These are phyloP conservation scores for Pomatostomus ruficeps DNA, from an alignment of 2,113 vertebrate species.

Conservation along the genomic window DNA sequence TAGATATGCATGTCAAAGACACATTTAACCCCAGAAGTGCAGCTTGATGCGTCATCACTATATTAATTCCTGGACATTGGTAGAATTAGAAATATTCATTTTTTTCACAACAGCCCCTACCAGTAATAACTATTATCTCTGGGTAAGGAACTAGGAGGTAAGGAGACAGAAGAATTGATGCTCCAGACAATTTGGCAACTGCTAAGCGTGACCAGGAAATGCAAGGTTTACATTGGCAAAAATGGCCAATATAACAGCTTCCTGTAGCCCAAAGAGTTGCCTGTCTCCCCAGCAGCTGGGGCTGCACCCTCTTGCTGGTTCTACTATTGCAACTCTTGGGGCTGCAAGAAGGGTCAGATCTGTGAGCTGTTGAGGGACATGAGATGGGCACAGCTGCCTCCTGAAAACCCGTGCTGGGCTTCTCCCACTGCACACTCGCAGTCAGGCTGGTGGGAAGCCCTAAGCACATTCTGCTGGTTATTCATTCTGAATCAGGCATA, in stretches of 20 bases:
- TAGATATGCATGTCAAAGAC: background rate
- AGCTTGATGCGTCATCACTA: background rate
- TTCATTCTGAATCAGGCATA: background rate
- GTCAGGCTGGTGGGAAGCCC: background rate
- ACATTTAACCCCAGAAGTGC: background rate
- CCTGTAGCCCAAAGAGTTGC: background rate
- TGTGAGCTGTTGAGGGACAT: background rate
- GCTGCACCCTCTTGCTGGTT: background rate
- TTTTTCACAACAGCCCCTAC: background rate
- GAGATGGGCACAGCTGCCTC: background rate
- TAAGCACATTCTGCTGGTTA: background rate
- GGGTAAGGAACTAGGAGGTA: background rate
- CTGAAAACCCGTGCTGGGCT: background rate
- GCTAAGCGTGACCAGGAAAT: background rate
- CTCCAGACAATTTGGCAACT: background rate
- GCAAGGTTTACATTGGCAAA: background rate
- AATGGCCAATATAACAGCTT: background rate
- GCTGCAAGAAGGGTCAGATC: background rate
- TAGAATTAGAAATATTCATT: background rate
- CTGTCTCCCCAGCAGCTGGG: background rate
- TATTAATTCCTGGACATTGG: background rate
- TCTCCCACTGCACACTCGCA: rapidly evolving
- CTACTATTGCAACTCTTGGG: background rate
- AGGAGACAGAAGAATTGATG: background rate
- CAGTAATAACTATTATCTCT: background rate